A percentile compares a stretch with the other conserved stretches of the same genome.
Conservation (phyloP, 2,113 vertebrate genomes). For the Ascaphus truei region DNA sequence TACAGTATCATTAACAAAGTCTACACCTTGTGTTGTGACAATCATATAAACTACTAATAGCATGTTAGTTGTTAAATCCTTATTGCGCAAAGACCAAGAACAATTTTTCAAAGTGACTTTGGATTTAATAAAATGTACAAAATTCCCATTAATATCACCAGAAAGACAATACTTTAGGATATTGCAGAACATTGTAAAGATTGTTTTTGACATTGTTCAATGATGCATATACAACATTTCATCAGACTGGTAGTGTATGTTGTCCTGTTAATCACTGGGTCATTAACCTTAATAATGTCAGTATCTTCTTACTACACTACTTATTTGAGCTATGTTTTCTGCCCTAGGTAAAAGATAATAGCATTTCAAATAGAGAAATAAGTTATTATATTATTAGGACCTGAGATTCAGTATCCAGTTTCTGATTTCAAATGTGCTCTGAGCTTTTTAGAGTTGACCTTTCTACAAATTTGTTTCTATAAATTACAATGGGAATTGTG, state of each 20-base stretch:
- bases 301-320: slow-evolving; percentile 9
- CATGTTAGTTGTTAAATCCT: background rate
- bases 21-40: too few relatives aligned
- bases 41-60: background rate
- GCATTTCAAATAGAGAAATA: slow-evolving; percentile 27
- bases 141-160: background rate
- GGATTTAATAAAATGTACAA: slow-evolving; percentile 6
- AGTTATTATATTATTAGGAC: background rate
- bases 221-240: slow-evolving; percentile 19
- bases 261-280: slow-evolving; percentile 25
- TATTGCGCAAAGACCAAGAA: background rate
- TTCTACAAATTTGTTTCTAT: slow-evolving; percentile 11
- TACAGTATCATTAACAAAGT: too few relatives aligned
- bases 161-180: background rate
- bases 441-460: background rate
- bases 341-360: slow-evolving; percentile 1
- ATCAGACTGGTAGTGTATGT: background rate
- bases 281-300: slow-evolving; percentile 7
- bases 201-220: background rate
- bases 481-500: background rate
- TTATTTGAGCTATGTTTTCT: slow-evolving; percentile 24
- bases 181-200: background rate
- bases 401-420: background rate
- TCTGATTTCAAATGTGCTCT: background rate
- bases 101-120: slow-evolving; percentile 3